Evolutionary conservation across 2,113 vertebrate species (phyloP).

Genomic region (Osmerus eperlanus): DNA sequence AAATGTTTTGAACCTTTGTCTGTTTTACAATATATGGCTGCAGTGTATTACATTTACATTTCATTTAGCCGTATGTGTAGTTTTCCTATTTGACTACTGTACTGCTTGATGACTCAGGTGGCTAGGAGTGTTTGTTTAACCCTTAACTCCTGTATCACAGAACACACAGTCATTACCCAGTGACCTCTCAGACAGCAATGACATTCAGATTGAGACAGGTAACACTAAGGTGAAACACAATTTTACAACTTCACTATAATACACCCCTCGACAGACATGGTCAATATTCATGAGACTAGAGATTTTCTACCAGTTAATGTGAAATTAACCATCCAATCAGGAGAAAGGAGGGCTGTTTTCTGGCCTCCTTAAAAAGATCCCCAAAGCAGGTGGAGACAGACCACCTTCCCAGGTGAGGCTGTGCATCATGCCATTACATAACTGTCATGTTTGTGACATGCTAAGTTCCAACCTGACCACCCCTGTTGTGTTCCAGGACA

Average conservation of each 20-base stretch:
- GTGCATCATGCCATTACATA: not conserved
- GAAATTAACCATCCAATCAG: constrained; percentile 18
- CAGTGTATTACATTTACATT: too few species aligned
- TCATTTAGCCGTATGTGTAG: too few species aligned
- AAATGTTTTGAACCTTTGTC: too few species aligned
- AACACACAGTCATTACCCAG: constrained; percentile 18
- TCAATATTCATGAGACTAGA: not conserved
- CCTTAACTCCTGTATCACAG: constrained; percentile 16
- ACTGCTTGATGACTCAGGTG: not conserved
- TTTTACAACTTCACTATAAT: constrained; percentile 19
- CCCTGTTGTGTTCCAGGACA: not conserved
- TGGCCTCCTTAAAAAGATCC: constrained; percentile 46
- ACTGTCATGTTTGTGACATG: not conserved
- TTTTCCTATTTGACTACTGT: too few species aligned
- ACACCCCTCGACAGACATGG: not conserved
- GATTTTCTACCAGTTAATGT: not conserved
- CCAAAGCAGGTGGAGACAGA: constrained; percentile 31
- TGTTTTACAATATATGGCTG: too few species aligned
- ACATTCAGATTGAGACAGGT: constrained; percentile 37
- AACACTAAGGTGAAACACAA: constrained; percentile 42
- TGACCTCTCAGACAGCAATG: constrained; percentile 25
- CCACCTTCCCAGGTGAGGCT: not conserved
- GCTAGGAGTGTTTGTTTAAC: not conserved
- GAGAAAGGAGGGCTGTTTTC: constrained; percentile 51
- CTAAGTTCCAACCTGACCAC: not conserved